These are phyloP conservation scores for Petrolisthes manimaculis DNA, from an alignment of 2,888 invertebrate species.

Conservation along the genomic window DNA sequence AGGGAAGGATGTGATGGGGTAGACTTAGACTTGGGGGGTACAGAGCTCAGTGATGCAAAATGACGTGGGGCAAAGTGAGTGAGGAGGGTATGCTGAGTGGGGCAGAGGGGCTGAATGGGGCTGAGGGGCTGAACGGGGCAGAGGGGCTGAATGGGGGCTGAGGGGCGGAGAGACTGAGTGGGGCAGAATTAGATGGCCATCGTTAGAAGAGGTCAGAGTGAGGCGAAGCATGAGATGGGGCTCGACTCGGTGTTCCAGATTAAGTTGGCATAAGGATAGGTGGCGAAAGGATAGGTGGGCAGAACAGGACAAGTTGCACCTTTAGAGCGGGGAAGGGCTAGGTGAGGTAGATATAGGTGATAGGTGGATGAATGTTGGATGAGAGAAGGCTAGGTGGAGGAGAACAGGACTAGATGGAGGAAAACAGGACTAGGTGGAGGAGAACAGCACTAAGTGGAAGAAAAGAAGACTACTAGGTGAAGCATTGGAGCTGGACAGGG, in stretches of 20 bases:
- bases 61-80: no score
- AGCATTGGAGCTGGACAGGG: no score
- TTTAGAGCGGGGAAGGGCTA: neutral
- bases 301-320: neutral
- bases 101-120: no score
- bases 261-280: neutral
- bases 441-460: no score
- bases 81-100: no score
- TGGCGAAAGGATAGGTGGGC: neutral
- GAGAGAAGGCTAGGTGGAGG: neutral
- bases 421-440: no score
- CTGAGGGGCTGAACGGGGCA: no score
- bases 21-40: no score
- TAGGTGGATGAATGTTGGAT: neutral
- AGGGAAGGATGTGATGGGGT: no score
- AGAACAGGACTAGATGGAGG: neutral
- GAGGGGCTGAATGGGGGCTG: neutral
- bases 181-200: neutral
- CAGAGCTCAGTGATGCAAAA: no score
- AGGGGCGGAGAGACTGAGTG: neutral
- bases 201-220: neutral
- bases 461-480: no score
- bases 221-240: neutral
- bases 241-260: neutral
- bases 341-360: neutral